Evolutionary conservation across 1,140 invertebrate species (phyloP).

Genomic region (Lordiphosa mommai): DNA sequence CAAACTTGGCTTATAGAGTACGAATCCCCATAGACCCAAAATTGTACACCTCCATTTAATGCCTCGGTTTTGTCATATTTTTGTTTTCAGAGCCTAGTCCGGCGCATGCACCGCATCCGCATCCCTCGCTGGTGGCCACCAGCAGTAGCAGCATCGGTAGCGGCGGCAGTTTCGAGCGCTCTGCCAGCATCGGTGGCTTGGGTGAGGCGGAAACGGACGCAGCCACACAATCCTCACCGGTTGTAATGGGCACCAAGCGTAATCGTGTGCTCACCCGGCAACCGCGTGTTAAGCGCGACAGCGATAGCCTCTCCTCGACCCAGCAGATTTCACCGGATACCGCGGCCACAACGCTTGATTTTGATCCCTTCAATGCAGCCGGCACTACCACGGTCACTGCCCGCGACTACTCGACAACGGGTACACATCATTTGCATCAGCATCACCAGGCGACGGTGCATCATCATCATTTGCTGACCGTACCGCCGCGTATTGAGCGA

Average conservation of each 20-base stretch:
- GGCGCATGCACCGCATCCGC: constrained; percentile 40
- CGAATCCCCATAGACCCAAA: too few relatives aligned
- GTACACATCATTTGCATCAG: constrained; percentile 50
- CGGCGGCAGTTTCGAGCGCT: constrained; percentile 58
- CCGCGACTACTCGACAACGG: constrained; percentile 56
- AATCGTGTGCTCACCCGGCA: constrained; percentile 84
- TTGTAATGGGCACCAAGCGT: constrained; percentile 81
- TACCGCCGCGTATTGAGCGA: constrained; percentile 81
- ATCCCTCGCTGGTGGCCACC: constrained; percentile 43
- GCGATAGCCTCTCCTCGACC: constrained; percentile 79
- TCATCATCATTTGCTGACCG: constrained; percentile 77
- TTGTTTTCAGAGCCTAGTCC: constrained; percentile 59
- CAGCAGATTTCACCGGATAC: constrained; percentile 81
- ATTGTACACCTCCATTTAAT: not conserved
- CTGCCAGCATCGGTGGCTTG: constrained; percentile 37
- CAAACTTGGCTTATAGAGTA: too few relatives aligned
- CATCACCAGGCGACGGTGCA: constrained; percentile 17
- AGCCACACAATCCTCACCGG: constrained; percentile 30
- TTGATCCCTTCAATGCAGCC: constrained; percentile 79
- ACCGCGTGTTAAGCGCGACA: constrained; percentile 84
- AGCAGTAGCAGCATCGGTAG: constrained; percentile 46
- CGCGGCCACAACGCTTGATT: constrained; percentile 72
- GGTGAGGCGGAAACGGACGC: constrained; percentile 33
- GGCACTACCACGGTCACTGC: constrained; percentile 49
- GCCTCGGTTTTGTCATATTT: not conserved